These are phyloP conservation scores for Liasis olivaceus DNA, from an alignment of 2,797 vertebrate species.

Conservation along the genomic window DNA sequence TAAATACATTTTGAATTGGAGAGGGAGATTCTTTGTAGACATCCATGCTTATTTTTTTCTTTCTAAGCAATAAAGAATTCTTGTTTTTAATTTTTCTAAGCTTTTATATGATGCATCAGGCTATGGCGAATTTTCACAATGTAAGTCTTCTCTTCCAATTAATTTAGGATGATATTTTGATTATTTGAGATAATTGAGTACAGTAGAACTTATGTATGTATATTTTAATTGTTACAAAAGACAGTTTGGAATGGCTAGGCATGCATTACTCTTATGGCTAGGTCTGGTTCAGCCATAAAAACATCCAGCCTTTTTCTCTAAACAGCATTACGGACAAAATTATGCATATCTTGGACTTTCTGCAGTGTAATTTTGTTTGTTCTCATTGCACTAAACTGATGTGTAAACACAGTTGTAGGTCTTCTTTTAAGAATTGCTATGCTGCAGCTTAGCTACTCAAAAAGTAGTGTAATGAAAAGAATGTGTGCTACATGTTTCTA, in stretches of 20 bases:
- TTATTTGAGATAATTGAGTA: not conserved
- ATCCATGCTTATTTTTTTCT: not conserved
- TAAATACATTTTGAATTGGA: not conserved
- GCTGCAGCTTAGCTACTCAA: not conserved
- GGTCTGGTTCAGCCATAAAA: not conserved
- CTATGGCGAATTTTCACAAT: not conserved
- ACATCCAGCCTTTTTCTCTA: not conserved
- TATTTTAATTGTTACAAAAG: not conserved
- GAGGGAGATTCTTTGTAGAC: not conserved
- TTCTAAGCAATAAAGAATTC: not conserved
- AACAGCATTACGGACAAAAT: not conserved
- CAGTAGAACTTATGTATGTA: not conserved
- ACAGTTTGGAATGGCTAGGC: not conserved
- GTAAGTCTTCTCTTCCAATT: not conserved
- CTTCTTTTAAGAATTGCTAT: not conserved
- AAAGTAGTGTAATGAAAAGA: not conserved
- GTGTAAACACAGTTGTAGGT: not conserved
- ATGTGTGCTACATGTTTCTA: not conserved
- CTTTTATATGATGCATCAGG: not conserved
- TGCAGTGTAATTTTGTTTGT: not conserved
- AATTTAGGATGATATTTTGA: not conserved
- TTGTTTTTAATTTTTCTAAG: not conserved
- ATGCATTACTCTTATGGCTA: not conserved
- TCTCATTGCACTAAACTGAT: not conserved
- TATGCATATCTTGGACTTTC: not conserved